Evolutionary conservation across 2,888 invertebrate species (phyloP), one percentile per base, ranked within the genome.

Genomic region (Netelia virgata): DNA sequence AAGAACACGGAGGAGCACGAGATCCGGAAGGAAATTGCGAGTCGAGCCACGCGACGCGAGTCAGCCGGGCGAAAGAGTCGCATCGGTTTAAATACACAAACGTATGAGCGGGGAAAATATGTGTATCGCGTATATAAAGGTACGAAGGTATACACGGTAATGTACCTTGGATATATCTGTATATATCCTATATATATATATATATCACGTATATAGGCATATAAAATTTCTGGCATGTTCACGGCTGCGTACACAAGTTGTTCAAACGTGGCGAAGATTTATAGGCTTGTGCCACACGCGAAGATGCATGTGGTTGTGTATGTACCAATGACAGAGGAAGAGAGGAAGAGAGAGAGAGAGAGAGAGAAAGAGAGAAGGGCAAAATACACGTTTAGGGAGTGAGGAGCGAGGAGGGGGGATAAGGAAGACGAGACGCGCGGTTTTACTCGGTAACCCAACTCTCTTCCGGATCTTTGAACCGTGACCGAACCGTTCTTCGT

Each of bases 381-480:
- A 23, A 55, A 18, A 18, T 16, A 47, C 47, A 47, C 41, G 50
- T 14, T 64, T 55, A 75, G 55, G 74, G 64, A 41, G 9, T 43
- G 53, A 53, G 43, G 69, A 47, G 50, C 1, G 23, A 3, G 28
- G 28, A 3, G 28, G 28, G 55, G 36, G 16, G 57, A 9, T 18
- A 57, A 41, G 41, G 74, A 78, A 59, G 72, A 80, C 36, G 73
- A 74, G 82, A 81, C 79, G 72, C 77, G 85, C 79, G 79, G 73
- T 86, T 87, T 86, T 87, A 83, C 82, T 81, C 77, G 78, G 83
- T 86, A 86, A 86, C 83, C 86, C 70, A 86, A 85, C 85, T 82
- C 82, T 86, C 86, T 85, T 87, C 86, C 86, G 86, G 87, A 87
- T 87, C 86, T 86, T 87, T 87, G 87, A 87, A 88, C 87, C 86